Percentiles rank a stretch among this genome's conserved stretches.
Evolutionary conservation across 2,113 vertebrate genomes (phyloP).

Genomic region (Meleagris gallopavo): DNA sequence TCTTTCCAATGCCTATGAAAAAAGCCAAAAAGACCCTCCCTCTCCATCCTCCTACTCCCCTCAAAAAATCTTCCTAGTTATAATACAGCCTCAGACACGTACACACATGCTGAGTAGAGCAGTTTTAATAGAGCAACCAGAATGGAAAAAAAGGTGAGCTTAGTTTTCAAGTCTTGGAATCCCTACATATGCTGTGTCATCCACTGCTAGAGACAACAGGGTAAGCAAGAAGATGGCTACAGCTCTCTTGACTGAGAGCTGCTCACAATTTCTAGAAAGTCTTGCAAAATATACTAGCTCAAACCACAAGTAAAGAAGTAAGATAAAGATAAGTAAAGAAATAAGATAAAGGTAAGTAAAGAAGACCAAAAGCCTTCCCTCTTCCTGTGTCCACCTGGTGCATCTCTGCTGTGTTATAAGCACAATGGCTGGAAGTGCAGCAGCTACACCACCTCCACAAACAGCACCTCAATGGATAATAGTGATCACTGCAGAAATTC

Average conservation of each 20-base stretch:
- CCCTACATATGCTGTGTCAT: accelerated
- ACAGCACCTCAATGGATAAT: background rate
- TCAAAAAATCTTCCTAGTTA: background rate
- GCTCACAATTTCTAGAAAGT: background rate
- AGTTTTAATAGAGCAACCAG: background rate
- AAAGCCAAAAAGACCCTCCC: background rate
- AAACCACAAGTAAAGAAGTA: background rate
- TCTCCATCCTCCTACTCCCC: no score
- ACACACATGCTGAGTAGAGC: background rate
- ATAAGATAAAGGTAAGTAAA: background rate
- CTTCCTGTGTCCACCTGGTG: accelerated
- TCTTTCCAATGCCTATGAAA: background rate
- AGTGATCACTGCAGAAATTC: background rate
- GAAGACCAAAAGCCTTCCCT: background rate
- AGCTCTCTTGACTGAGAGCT: background rate
- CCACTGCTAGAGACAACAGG: accelerated
- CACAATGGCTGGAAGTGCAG: background rate
- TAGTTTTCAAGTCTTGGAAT: background rate
- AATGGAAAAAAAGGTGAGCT: background rate
- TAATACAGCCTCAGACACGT: background rate
- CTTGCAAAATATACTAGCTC: background rate
- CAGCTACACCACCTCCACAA: background rate
- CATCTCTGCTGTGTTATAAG: background rate
- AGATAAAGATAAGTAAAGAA: background rate
- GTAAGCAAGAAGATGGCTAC: background rate